Conservation (phyloP, 2,113 vertebrate species). For the Planiliza haematocheilus region DNA sequence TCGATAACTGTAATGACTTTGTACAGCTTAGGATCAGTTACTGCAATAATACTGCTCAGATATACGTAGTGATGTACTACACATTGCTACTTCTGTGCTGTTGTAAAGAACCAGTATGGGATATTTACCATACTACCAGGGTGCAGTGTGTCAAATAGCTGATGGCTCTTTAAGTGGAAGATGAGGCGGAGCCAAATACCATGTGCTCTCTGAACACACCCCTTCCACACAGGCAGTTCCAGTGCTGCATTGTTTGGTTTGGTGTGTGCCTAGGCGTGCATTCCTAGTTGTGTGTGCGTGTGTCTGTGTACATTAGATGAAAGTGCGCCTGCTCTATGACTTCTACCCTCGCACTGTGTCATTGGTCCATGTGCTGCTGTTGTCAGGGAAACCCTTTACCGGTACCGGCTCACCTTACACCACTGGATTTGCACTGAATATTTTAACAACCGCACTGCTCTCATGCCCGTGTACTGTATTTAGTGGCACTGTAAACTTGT, state of each 20-base stretch:
- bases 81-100: neutral
- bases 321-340: constrained; percentile 26
- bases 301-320: constrained; percentile 18
- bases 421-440: constrained; percentile 82
- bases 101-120: neutral
- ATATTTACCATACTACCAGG: neutral
- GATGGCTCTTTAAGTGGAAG: constrained; percentile 62
- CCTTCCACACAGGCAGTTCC: constrained; percentile 24
- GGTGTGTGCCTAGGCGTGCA: constrained; percentile 25
- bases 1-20: neutral
- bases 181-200: constrained; percentile 45
- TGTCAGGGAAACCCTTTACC: constrained; percentile 88
- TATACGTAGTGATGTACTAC: neutral
- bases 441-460: constrained; percentile 78
- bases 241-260: constrained; percentile 51
- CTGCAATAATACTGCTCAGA: neutral
- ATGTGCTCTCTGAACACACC: constrained; percentile 60
- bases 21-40: neutral
- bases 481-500: constrained; percentile 37
- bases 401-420: constrained; percentile 83
- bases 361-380: constrained; percentile 83
- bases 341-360: constrained; percentile 63
- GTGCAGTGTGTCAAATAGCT: neutral
- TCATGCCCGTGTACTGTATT: constrained; percentile 10
- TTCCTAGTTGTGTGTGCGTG: constrained; percentile 10